Conservation (phyloP, 2,113 vertebrate genomes). For the Cinclus cinclus region DNA sequence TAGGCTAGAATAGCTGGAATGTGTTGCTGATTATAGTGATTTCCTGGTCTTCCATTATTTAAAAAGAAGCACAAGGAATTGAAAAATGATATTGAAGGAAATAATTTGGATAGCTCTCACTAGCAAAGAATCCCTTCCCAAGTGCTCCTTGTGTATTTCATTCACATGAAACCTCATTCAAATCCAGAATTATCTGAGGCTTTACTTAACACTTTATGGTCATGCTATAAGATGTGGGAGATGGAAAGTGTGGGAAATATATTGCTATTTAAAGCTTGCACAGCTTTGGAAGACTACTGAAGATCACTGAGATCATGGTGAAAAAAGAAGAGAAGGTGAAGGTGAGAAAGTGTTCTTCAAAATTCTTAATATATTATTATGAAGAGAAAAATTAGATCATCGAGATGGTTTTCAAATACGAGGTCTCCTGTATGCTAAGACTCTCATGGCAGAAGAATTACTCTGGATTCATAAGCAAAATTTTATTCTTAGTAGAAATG, state of each 20-base stretch:
- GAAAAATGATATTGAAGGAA: neutral
- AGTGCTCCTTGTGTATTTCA: neutral
- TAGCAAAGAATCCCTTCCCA: neutral
- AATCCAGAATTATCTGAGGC: neutral
- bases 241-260: conserved; percentile 19
- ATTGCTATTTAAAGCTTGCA: conserved; percentile 12
- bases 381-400: neutral
- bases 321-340: neutral
- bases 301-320: neutral
- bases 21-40: neutral
- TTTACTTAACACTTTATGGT: conserved; percentile 27
- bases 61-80: conserved; percentile 23
- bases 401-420: neutral
- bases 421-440: neutral
- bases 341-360: neutral
- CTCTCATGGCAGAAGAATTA: neutral
- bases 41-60: conserved; percentile 25
- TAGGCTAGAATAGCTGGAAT: neutral
- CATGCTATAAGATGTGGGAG: neutral
- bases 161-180: conserved; percentile 22
- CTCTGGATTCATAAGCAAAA: neutral
- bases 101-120: neutral
- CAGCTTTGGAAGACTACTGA: neutral
- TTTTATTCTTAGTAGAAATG: neutral
- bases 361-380: neutral